Conservation (phyloP, 2,888 invertebrate genomes). For the Desoria tigrina region DNA sequence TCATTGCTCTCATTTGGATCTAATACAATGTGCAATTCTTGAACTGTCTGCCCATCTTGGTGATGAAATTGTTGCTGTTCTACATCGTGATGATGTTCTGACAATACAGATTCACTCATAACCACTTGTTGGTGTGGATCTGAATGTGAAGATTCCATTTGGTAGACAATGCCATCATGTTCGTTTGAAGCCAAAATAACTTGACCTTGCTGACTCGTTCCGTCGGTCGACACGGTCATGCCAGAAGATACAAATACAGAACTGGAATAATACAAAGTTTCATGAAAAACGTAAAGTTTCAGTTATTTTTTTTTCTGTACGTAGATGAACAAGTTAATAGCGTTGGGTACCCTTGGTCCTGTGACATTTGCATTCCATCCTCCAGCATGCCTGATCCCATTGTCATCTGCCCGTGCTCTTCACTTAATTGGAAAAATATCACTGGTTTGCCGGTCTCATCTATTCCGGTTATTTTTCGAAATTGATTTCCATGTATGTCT, state of each 20-base stretch:
- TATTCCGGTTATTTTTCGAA: constrained; percentile 47
- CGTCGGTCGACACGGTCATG: constrained; percentile 42
- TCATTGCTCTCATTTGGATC: constrained; percentile 22
- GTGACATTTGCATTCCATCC: constrained; percentile 25
- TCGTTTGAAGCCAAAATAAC: constrained; percentile 33
- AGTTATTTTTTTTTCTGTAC: background rate
- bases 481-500: constrained; percentile 51
- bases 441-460: constrained; percentile 50
- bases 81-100: constrained; percentile 13
- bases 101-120: constrained; percentile 25
- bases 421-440: constrained; percentile 49
- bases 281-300: no score
- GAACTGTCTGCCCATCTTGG: constrained; percentile 37
- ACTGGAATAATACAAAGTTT: constrained; percentile 25
- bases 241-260: constrained; percentile 49
- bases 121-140: constrained; percentile 29
- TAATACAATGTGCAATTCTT: constrained; percentile 37
- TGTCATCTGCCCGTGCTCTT: constrained; percentile 42
- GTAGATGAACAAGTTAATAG: background rate
- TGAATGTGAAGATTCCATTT: constrained; percentile 23
- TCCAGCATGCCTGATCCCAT: constrained; percentile 35
- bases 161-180: constrained; percentile 27
- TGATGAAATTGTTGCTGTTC: constrained; percentile 24
- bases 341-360: background rate
- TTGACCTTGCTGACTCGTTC: constrained; percentile 33